Base-by-base conservation (phyloP, 2,888 invertebrate genomes). In the Leucania comma region DNA sequence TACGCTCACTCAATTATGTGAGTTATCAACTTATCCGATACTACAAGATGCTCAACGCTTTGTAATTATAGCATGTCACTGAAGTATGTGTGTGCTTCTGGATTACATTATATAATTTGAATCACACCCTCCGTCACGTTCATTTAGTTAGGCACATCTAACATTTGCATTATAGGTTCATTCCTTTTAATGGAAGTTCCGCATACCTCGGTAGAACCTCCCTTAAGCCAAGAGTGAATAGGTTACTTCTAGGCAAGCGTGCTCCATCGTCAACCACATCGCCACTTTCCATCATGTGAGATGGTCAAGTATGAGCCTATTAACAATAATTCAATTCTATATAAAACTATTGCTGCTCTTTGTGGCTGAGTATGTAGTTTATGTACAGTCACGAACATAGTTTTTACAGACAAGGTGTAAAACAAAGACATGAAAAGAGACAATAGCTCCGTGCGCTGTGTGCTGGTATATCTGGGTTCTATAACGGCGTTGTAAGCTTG, bases 381-480 rank as follows among this genome's bases (percentile, higher is more conserved):
- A 46, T 38, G 57, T 58, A 20, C 58, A 42, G 48, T 76, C 81
- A 76, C 77, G 57, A 61, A 48, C 12, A 24, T 5, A 48, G 24
- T 46, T 61, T 46, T 80, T 74, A 35, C 32, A 60, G 35, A 29
- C 38, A 3, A 35, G 6, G 3, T 12, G 22, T 46, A 24, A 56
- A 38, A 59, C 54, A n/a, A 42, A 26, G 35, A 20, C 35, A 65
- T 51, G 38, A n/a, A 26, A 53, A 10, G 12, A 35, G 74, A 6
- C 46, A 53, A 57, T 29, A n/a, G 32, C 48, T 2, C 14, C 38
- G 42, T 17, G 17, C 14, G 24, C 29, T 29, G 17, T 68, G 26
- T 38, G 22, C 48, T 48, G 22, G 12, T 12, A 57, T 14, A 22
- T 51, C 46, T 51, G 17, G 35, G 32, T 26, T 4, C 20, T 51